Evolutionary conservation across 2,113 vertebrate genomes (phyloP).

Genomic region (Plecturocebus donacophilus): DNA sequence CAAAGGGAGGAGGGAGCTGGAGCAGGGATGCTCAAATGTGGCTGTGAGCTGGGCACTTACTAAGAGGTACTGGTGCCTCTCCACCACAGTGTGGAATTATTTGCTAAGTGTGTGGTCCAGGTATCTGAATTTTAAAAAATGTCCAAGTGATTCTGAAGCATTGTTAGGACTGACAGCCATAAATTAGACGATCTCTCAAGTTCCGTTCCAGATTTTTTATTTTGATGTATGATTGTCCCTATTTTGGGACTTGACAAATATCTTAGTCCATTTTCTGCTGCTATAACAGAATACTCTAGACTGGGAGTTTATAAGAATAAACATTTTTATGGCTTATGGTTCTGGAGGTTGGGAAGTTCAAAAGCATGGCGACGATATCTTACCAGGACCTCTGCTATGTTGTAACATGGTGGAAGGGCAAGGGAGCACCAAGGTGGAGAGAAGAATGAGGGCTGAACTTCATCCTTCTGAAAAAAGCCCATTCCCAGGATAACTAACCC

Average conservation of each 20-base stretch:
- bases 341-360: not conserved
- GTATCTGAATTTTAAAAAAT: too few relatives aligned
- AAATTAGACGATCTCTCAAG: rapidly evolving
- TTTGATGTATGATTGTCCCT: not conserved
- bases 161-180: rapidly evolving
- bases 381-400: not conserved
- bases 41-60: not conserved
- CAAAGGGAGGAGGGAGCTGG: not conserved
- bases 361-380: not conserved
- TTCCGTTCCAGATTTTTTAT: not conserved
- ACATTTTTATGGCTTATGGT: not conserved
- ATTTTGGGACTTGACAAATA: not conserved
- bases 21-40: not conserved
- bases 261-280: not conserved
- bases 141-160: not conserved
- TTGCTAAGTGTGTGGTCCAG: not conserved
- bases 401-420: not conserved
- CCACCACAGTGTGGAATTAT: not conserved
- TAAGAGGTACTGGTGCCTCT: not conserved
- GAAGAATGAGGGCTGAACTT: not conserved
- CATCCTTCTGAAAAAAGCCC: rapidly evolving
- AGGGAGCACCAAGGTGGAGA: not conserved
- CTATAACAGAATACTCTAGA: not conserved
- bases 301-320: not conserved
- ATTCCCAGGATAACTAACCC: not conserved